A percentile compares a stretch with the other conserved stretches of the same genome.
Evolutionary conservation across 2,797 vertebrate species (phyloP).

Genomic region (Rhodeus uyekii): DNA sequence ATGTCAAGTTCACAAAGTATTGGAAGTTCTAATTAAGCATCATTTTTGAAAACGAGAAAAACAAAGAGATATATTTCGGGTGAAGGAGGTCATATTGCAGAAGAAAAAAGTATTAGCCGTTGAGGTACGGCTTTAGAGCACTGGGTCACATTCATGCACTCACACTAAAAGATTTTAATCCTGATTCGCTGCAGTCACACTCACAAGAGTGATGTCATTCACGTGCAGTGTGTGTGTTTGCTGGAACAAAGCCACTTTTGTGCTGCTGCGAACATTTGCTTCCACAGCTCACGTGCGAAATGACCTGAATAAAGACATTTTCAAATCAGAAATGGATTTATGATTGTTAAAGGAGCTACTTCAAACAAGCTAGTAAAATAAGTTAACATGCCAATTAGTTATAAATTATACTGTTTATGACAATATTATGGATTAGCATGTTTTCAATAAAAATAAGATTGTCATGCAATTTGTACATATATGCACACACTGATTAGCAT

Average conservation of each 20-base stretch:
- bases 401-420: too few species aligned
- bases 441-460: too few species aligned
- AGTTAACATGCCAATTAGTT: too few species aligned
- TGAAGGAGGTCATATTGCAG: constrained; percentile 56
- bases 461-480: too few species aligned
- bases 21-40: not conserved
- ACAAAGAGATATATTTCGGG: constrained; percentile 29
- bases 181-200: constrained; percentile 48
- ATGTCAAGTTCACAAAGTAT: not conserved
- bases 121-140: constrained; percentile 52
- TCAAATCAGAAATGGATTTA: not conserved
- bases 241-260: constrained; percentile 71
- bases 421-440: too few species aligned
- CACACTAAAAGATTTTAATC: constrained; percentile 58
- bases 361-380: too few species aligned
- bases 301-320: constrained; percentile 8
- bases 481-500: too few species aligned
- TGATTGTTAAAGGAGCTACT: constrained; percentile 9
- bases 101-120: constrained; percentile 52
- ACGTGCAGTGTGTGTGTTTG: constrained; percentile 67
- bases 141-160: constrained; percentile 40
- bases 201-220: constrained; percentile 70
- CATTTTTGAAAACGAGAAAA: not conserved
- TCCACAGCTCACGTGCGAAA: constrained; percentile 59
- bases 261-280: constrained; percentile 62